Conservation (phyloP, 2,888 invertebrate genomes). For the Eucera pruinosa region DNA sequence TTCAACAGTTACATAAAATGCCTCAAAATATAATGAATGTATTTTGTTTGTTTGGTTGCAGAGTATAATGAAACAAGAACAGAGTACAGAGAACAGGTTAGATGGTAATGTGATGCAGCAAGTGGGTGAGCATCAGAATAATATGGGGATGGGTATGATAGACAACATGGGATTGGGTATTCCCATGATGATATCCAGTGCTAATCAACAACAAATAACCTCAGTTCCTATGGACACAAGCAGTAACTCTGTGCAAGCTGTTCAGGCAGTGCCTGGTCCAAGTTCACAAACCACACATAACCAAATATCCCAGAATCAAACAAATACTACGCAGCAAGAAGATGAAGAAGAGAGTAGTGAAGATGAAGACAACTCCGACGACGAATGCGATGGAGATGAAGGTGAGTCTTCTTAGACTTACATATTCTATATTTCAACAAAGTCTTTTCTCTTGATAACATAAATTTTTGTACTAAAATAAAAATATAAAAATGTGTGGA, state of each 20-base stretch:
- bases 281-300: slow-evolving; percentile 78
- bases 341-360: slow-evolving; percentile 80
- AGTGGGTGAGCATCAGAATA: slow-evolving; percentile 79
- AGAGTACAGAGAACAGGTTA: slow-evolving; percentile 80
- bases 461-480: not conserved
- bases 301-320: slow-evolving; percentile 77
- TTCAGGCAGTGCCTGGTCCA: slow-evolving; percentile 80
- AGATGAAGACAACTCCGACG: slow-evolving; percentile 81
- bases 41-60: slow-evolving; percentile 50
- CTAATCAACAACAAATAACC: slow-evolving; percentile 80
- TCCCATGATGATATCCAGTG: slow-evolving; percentile 78
- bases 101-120: slow-evolving; percentile 80
- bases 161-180: slow-evolving; percentile 80
- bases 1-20: not conserved
- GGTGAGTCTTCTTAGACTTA: slow-evolving; percentile 64
- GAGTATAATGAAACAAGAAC: slow-evolving; percentile 81
- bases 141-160: slow-evolving; percentile 81
- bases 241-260: slow-evolving; percentile 77
- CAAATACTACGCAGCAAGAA: slow-evolving; percentile 73
- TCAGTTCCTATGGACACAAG: slow-evolving; percentile 82
- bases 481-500: not conserved
- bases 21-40: not conserved
- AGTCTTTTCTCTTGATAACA: not conserved
- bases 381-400: slow-evolving; percentile 82
- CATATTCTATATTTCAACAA: not conserved